A percentile compares a stretch with the other conserved stretches of the same genome.
Evolutionary conservation across 1,140 invertebrate species (phyloP).

Genomic region (Drosophila quadrilineata): DNA sequence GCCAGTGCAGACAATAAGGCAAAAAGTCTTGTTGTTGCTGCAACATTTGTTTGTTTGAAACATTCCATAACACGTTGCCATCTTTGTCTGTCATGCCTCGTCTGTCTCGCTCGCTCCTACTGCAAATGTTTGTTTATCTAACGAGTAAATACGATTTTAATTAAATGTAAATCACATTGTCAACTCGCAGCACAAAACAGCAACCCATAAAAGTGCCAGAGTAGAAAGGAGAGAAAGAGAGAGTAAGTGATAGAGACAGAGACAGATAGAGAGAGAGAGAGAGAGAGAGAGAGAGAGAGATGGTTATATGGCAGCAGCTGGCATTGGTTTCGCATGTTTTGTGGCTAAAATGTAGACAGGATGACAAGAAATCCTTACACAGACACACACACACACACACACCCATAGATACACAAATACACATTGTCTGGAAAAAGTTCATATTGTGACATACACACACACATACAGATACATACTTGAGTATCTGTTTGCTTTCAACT

Average conservation of each 20-base stretch:
- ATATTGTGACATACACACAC: constrained; percentile 7
- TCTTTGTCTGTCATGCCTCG: background rate
- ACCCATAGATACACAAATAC: background rate
- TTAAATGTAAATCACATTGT: constrained; percentile 79
- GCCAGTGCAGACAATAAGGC: constrained; percentile 1
- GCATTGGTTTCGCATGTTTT: constrained; percentile 38
- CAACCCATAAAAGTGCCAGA: constrained; percentile 51
- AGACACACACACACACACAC: background rate
- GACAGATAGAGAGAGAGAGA: background rate
- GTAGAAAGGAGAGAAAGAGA: constrained; percentile 1
- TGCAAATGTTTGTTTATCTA: constrained; percentile 77
- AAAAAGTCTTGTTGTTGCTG: background rate
- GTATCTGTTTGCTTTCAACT: constrained; percentile 27
- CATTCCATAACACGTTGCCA: background rate
- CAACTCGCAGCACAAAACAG: constrained; percentile 43
- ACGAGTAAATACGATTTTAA: constrained; percentile 79
- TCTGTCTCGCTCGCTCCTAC: constrained; percentile 1
- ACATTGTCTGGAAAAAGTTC: constrained; percentile 62
- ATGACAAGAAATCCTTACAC: constrained; percentile 31
- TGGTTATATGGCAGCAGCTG: constrained; percentile 24
- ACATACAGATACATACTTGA: background rate
- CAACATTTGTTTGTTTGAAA: too few species aligned
- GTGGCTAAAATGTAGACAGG: constrained; percentile 25
- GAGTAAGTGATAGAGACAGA: background rate
- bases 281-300: background rate